Conservation (phyloP, 2,888 invertebrate genomes). For the Epiblema foenella region DNA sequence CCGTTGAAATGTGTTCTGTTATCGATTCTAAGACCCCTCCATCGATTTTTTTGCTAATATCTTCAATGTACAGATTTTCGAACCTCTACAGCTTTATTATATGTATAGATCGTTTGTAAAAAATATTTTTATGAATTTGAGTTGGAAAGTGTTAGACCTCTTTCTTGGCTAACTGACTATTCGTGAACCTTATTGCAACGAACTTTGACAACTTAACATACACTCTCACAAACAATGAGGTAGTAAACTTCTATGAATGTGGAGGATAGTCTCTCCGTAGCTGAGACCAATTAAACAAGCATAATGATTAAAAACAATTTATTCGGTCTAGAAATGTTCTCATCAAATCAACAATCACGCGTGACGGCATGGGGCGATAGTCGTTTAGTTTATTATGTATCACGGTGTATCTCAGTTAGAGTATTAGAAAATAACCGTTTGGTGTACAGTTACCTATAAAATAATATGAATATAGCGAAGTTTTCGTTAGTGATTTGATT, state of each 20-base stretch:
- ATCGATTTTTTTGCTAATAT: no score
- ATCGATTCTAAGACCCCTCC: no score
- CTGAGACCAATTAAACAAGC: conserved; percentile 32
- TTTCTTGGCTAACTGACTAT: no score
- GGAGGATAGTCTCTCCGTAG: conserved; percentile 4
- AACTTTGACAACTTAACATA: no score
- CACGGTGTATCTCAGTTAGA: conserved; percentile 15
- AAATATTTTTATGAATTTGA: no score
- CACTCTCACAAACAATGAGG: not conserved
- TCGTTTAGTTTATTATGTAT: conserved; percentile 31
- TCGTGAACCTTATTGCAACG: no score
- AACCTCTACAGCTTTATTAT: no score
- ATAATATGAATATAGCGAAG: not conserved
- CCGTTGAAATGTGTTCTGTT: no score
- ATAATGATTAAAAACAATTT: conserved; percentile 40
- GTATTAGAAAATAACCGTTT: conserved; percentile 36
- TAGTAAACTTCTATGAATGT: not conserved
- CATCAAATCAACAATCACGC: conserved; percentile 44
- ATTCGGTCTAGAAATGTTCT: conserved; percentile 41
- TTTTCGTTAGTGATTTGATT: not conserved
- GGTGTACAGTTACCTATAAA: conserved; percentile 27
- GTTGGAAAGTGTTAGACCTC: no score
- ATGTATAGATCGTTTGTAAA: no score
- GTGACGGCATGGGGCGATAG: conserved; percentile 38
- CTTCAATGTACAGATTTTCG: no score